These are phyloP conservation scores for Drosophila demipolita DNA, from an alignment of 2,888 invertebrate genomes.

Conservation along the genomic window DNA sequence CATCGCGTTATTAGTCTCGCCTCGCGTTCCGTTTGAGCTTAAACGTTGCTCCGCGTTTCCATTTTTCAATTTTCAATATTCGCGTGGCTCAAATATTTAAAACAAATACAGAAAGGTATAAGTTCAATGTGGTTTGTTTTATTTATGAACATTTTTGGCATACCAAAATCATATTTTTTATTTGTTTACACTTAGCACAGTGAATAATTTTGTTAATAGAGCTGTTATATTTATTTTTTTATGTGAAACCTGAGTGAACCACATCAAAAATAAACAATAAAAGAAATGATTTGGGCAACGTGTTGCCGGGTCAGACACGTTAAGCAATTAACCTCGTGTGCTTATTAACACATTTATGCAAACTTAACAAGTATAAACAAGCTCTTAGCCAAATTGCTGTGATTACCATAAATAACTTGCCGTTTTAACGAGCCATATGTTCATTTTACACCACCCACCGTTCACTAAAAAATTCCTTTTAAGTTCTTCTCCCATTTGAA, in stretches of 20 bases:
- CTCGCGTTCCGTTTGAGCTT: slow-evolving; percentile 9
- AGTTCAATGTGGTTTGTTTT: slow-evolving; percentile 17
- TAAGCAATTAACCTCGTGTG: slow-evolving; percentile 44
- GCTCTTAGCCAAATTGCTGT: slow-evolving; percentile 12
- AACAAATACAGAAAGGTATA: slow-evolving; percentile 15
- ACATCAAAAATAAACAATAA: slow-evolving; percentile 66
- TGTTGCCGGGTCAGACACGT: slow-evolving; percentile 20
- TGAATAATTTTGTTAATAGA: slow-evolving; percentile 57
- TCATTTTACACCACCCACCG: slow-evolving; percentile 49
- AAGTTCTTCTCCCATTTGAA: slow-evolving; percentile 13
- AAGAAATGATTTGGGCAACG: slow-evolving; percentile 28
- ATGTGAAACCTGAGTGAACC: slow-evolving; percentile 72
- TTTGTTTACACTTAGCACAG: slow-evolving; percentile 60
- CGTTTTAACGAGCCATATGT: slow-evolving; percentile 61
- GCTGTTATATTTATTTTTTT: slow-evolving; percentile 45
- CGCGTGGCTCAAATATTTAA: slow-evolving; percentile 2
- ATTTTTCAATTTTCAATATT: not conserved
- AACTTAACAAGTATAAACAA: slow-evolving; percentile 41
- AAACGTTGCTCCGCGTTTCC: not conserved
- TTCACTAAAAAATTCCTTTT: slow-evolving; percentile 23
- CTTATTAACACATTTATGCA: slow-evolving; percentile 56
- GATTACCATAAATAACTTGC: slow-evolving; percentile 16
- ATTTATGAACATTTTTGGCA: slow-evolving; percentile 44
- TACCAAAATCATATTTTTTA: slow-evolving; percentile 42
- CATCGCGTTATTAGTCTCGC: slow-evolving; percentile 1